phyloP scores from a whole-genome alignment of 2,113 vertebrate species.

The Poeciliopsis prolifica region DNA sequence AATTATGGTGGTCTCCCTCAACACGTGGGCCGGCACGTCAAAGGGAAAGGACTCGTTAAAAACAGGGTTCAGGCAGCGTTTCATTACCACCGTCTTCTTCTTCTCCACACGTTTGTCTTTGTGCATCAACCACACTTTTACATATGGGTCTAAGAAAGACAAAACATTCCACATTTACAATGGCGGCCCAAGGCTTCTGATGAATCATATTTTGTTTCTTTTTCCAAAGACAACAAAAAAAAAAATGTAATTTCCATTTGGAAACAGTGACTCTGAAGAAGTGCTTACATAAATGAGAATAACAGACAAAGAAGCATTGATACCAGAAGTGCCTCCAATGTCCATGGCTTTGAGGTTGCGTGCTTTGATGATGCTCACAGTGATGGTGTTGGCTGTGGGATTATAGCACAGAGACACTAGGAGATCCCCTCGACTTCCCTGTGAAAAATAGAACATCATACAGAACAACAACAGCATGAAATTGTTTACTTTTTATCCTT shows the following conservation, averaged over 20 bases:
- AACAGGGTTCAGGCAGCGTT: conserved; percentile 95
- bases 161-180: neutral
- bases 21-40: conserved; percentile 94
- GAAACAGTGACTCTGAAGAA: neutral
- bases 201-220: neutral
- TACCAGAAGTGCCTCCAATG: conserved; percentile 98
- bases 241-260: conserved; percentile 9
- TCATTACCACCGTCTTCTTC: conserved; percentile 98
- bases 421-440: conserved; percentile 98
- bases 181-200: conserved; percentile 21
- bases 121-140: conserved; percentile 99
- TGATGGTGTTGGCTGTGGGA: conserved; percentile 96
- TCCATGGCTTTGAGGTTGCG: conserved; percentile 99
- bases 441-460: conserved; percentile 40
- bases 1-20: conserved; percentile 97
- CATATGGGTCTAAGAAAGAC: conserved; percentile 89
- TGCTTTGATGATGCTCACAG: conserved; percentile 99
- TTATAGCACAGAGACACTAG: conserved; percentile 98
- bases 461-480: conserved; percentile 14
- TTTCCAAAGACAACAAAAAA: conserved; percentile 18
- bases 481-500: conserved; percentile 21
- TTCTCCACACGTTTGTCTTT: conserved; percentile 99
- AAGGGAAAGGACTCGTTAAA: conserved; percentile 99
- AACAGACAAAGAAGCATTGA: conserved; percentile 29
- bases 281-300: conserved; percentile 6